These are phyloP conservation scores for Hyperoplus immaculatus DNA, from an alignment of 2,797 vertebrate genomes.

Conservation along the genomic window DNA sequence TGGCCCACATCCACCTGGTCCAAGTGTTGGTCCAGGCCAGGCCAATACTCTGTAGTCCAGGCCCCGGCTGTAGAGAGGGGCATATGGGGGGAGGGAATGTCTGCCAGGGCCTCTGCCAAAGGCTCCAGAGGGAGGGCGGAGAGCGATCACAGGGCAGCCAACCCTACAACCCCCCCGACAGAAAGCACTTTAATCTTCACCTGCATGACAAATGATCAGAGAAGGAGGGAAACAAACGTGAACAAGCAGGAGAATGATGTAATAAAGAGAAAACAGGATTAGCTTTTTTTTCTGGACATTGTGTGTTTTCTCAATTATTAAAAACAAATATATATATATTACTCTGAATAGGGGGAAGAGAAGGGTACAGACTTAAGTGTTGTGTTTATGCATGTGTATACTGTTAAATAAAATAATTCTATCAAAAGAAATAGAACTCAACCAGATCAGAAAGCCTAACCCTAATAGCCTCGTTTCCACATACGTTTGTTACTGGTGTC, in stretches of 20 bases:
- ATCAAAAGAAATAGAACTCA: too few species aligned
- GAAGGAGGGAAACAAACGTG: background rate
- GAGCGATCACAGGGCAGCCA: conserved; percentile 56
- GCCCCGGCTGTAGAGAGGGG: conserved; percentile 30
- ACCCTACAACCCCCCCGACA: conserved; percentile 43
- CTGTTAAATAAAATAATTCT: too few species aligned
- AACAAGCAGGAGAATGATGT: background rate
- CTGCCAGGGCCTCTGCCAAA: conserved; percentile 45
- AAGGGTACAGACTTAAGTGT: too few species aligned
- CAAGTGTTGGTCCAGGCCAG: conserved; percentile 23
- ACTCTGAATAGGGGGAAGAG: too few species aligned
- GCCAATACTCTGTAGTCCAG: conserved; percentile 24
- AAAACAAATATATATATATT: too few species aligned
- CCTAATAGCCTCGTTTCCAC: too few species aligned
- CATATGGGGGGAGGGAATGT: conserved; percentile 47
- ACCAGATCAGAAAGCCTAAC: too few species aligned
- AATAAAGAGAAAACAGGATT: background rate
- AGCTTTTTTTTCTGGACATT: background rate
- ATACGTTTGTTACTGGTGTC: too few species aligned
- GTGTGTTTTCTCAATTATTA: background rate
- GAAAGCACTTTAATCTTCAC: conserved; percentile 50
- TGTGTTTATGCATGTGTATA: too few species aligned
- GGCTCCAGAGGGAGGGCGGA: conserved; percentile 28
- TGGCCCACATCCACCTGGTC: conserved; percentile 69
- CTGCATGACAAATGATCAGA: conserved; percentile 54